These are phyloP conservation scores for Sebastes minor DNA, from an alignment of 2,797 vertebrate species.

Conservation along the genomic window DNA sequence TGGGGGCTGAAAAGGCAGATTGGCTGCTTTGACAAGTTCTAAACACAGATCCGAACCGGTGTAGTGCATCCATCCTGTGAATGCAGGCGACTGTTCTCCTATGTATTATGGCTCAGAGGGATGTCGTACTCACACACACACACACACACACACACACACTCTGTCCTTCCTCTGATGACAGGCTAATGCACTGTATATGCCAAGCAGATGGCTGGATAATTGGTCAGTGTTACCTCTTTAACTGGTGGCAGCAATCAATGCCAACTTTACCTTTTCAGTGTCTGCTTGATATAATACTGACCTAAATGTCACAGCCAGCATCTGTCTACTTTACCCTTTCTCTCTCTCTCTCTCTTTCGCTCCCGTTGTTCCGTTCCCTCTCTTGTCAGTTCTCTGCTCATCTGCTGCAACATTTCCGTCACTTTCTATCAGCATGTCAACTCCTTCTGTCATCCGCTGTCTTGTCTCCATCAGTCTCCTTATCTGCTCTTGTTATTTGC, in stretches of 20 bases:
- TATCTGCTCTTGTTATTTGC: constrained; percentile 16
- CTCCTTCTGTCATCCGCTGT: constrained; percentile 19
- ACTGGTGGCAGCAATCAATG: constrained; percentile 53
- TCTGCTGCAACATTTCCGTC: constrained; percentile 40
- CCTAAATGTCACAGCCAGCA: constrained; percentile 52
- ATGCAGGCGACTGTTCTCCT: not conserved
- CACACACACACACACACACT: constrained; percentile 3
- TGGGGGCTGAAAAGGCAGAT: constrained; percentile 39
- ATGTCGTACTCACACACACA: not conserved
- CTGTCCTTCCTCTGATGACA: constrained; percentile 26
- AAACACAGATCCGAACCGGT: constrained; percentile 34
- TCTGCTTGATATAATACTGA: constrained; percentile 56
- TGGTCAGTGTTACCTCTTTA: constrained; percentile 58
- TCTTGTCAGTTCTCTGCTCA: constrained; percentile 8
- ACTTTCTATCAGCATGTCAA: constrained; percentile 27
- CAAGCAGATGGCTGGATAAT: constrained; percentile 66
- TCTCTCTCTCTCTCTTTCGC: not conserved
- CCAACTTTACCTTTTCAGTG: constrained; percentile 41
- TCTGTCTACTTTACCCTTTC: constrained; percentile 35
- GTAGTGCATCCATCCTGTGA: constrained; percentile 15
- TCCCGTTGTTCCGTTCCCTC: not conserved
- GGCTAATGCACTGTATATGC: constrained; percentile 30
- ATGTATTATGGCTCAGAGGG: constrained; percentile 13
- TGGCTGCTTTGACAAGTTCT: constrained; percentile 55
- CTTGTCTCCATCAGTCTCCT: constrained; percentile 26